Conservation (phyloP, 2,888 invertebrate genomes). For the Drosophila sordidapex region DNA sequence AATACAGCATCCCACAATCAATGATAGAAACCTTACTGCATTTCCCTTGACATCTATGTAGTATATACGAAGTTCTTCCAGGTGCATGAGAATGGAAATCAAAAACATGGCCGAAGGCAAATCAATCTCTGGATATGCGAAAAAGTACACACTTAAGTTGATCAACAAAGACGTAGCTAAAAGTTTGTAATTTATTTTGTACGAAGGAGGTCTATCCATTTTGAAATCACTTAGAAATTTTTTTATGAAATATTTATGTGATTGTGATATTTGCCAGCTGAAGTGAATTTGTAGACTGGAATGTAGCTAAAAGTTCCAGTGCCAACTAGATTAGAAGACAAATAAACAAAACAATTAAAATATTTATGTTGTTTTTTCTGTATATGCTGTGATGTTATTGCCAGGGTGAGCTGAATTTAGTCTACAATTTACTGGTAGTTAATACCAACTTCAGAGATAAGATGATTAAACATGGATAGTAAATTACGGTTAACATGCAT, state of each 20-base stretch:
- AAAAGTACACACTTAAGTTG: neutral
- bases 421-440: neutral
- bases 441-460: neutral
- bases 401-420: neutral
- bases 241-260: neutral
- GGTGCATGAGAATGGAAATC: neutral
- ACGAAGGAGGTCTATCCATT: neutral
- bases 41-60: neutral
- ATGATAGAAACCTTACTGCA: neutral
- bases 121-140: neutral
- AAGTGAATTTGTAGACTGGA: neutral
- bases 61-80: neutral
- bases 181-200: neutral
- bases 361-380: neutral
- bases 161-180: neutral
- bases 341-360: neutral
- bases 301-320: neutral
- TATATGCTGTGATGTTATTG: neutral
- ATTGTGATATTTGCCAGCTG: neutral
- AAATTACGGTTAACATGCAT: neutral
- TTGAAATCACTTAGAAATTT: neutral
- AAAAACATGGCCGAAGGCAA: neutral
- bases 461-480: neutral
- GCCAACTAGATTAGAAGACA: neutral
- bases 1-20: neutral